Evolutionary conservation across 2,113 vertebrate genomes (phyloP), one percentile per base, ranked within the genome.

Genomic region (Nothocercus nigrocapillus): DNA sequence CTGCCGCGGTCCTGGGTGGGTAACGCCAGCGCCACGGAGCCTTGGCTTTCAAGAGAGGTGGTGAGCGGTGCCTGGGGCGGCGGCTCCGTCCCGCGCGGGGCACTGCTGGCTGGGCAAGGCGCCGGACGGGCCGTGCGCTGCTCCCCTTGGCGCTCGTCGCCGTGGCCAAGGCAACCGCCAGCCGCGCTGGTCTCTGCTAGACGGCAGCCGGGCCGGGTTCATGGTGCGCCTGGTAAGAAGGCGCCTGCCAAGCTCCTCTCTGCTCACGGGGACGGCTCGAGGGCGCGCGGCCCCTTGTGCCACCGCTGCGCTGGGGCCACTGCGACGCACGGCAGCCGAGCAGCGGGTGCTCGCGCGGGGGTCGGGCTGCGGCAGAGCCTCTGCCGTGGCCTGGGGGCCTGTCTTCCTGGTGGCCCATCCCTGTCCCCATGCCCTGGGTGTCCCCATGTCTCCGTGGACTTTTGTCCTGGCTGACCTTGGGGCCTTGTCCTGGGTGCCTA

Each of bases 11-110:
- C 2, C 40, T 13, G 10, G 10, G 40, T 13, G 4, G 40, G 40
- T 11, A 42, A 42, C 40, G 13, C 40, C 40, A 13, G 40, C 40
- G 13, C 13, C 13, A 9, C 40, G 9, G 40, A 42, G 40, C 30
- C 45, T 2, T 16, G 15, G 76, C 13, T 3, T 28, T 32, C 21
- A 4, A 2, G 47, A 36, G 6, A 9, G 32, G 1, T 2, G 5
- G 21, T 21, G 11, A 11, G 5, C 0, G 2, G 47, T 61, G 20
- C 61, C 0, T 1, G 68, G 45, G 44, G 40, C 40, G 40, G 40
- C 40, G 40, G 40, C 40, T 42, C 40, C 13, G 40, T 42, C 40
- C 40, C 40, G 13, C 40, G 40, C 40, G 9, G 9, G 40, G 40
- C 7, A 67, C 10, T 36, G 36, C 36, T 36, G 36, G 36, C n/a